A percentile compares a stretch with the other conserved stretches of the same genome.
These are phyloP conservation scores for Drepanosiphum platanoidis DNA, from an alignment of 2,888 invertebrate species.

Conservation along the genomic window DNA sequence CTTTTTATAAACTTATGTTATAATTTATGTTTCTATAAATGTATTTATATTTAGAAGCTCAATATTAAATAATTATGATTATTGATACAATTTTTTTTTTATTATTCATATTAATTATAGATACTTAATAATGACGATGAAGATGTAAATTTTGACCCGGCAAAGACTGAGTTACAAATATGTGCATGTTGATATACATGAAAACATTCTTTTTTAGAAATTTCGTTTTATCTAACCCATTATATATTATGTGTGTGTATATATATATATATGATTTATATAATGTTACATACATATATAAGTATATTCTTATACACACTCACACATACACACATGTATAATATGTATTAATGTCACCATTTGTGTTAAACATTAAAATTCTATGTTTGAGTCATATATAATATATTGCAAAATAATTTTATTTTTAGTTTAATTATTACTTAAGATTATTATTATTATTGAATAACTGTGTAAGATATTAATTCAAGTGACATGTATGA, in stretches of 20 bases:
- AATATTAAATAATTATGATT: constrained; percentile 50
- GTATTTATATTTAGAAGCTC: constrained; percentile 49
- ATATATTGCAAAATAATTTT: constrained; percentile 2
- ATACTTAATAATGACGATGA: constrained; percentile 32
- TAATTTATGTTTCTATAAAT: constrained; percentile 37
- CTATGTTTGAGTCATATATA: neutral
- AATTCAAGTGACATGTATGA: constrained; percentile 7
- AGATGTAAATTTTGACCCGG: constrained; percentile 48
- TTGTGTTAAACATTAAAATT: neutral
- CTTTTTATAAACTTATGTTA: constrained; percentile 47
- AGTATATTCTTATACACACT: too few relatives aligned
- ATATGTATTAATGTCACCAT: neutral
- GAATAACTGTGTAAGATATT: constrained; percentile 6
- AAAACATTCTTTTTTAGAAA: constrained; percentile 4
- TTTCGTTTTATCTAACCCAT: constrained; percentile 34
- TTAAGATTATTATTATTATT: constrained; percentile 5
- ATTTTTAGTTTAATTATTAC: constrained; percentile 1
- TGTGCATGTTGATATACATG: constrained; percentile 53
- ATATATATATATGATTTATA: too few relatives aligned
- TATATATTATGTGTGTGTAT: constrained; percentile 40
- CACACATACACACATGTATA: neutral
- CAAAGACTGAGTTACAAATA: constrained; percentile 55
- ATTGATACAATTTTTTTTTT: constrained; percentile 30
- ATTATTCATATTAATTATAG: constrained; percentile 34
- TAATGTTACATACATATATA: too few relatives aligned